These are phyloP conservation scores for Episyrphus balteatus DNA, from an alignment of 1,140 invertebrate species.

Conservation along the genomic window DNA sequence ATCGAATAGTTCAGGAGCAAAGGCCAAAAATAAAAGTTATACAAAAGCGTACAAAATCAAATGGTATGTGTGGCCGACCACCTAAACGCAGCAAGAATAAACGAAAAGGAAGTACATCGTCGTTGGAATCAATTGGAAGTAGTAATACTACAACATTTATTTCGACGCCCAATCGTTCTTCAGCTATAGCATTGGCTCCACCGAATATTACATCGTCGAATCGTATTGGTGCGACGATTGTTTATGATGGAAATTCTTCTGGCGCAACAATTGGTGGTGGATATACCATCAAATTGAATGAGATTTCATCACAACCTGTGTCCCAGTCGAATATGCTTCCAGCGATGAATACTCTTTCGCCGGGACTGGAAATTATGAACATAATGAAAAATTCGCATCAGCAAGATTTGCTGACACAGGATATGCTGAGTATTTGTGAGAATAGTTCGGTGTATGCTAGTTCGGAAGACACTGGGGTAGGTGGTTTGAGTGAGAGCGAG, in stretches of 20 bases:
- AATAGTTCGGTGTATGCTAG: conserved; percentile 47
- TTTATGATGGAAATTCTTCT: not conserved
- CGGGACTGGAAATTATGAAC: no score
- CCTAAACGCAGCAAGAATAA: conserved; percentile 1
- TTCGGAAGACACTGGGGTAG: conserved; percentile 44
- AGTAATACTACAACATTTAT: conserved; percentile 17
- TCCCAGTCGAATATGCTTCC: no score
- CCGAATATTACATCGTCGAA: conserved; percentile 8
- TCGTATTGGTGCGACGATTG: not conserved
- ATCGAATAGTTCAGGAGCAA: conserved; percentile 55
- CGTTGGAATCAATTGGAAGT: conserved; percentile 31
- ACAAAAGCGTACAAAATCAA: conserved; percentile 22
- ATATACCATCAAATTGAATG: no score
- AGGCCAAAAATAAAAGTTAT: conserved; percentile 63
- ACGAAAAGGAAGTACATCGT: conserved; percentile 31
- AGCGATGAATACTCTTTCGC: no score
- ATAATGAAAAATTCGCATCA: no score
- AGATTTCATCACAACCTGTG: no score
- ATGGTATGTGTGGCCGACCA: not conserved
- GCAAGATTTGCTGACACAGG: conserved; percentile 22
- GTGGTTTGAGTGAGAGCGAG: conserved; percentile 44
- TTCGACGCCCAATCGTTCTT: not conserved
- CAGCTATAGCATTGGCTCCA: not conserved
- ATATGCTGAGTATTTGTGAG: conserved; percentile 38
- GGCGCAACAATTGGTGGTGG: conserved; percentile 3